Conservation (phyloP, 1,140 invertebrate genomes). For the Hyles euphorbiae region DNA sequence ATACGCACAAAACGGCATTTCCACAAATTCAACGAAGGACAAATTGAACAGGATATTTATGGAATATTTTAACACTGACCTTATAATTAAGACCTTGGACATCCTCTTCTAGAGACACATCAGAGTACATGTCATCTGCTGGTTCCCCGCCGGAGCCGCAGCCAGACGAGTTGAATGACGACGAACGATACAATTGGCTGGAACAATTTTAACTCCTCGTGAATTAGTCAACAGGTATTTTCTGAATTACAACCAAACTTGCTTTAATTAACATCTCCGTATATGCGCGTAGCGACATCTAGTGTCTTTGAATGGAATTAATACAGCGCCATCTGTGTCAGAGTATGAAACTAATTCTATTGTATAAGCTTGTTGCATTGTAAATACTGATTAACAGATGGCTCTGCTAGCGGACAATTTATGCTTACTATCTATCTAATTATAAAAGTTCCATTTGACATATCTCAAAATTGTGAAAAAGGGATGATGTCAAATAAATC, state of each 20-base stretch:
- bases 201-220: conserved; percentile 55
- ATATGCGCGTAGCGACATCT: conserved; percentile 42
- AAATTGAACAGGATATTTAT: background rate
- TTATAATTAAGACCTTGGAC: conserved; percentile 93
- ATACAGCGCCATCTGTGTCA: conserved; percentile 8
- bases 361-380: background rate
- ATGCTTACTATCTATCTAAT: too few species aligned
- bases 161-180: conserved; percentile 92
- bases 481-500: too few species aligned
- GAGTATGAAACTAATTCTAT: background rate
- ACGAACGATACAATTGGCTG: conserved; percentile 92
- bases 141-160: conserved; percentile 92
- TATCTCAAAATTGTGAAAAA: too few species aligned
- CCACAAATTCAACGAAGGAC: too few species aligned
- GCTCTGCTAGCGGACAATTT: conserved; percentile 21
- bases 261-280: background rate
- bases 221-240: conserved; percentile 17
- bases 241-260: background rate
- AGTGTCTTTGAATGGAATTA: background rate
- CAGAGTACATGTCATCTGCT: conserved; percentile 93
- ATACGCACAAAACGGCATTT: too few species aligned
- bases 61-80: conserved; percentile 74
- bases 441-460: too few species aligned
- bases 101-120: conserved; percentile 92
- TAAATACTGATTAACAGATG: conserved; percentile 31